Base-by-base conservation (phyloP, 2,888 invertebrate genomes). In the Acanthopleura granulata region DNA sequence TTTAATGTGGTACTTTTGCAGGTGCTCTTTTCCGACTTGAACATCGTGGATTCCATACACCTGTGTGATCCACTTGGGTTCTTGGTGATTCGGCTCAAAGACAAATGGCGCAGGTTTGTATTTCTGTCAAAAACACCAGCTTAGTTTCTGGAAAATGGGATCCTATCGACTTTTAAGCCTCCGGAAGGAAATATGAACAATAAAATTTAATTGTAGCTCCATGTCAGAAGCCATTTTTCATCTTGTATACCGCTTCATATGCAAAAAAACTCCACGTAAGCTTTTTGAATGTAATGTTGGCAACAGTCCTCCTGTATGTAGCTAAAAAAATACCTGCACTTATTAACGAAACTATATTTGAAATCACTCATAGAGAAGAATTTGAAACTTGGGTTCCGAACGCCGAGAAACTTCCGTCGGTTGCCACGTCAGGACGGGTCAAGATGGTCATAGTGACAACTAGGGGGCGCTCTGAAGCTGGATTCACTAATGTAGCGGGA, bases 391-490 rank as follows among this genome's bases (percentile, higher is more conserved):
- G 66, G 66, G 14, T 16, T 22, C 66, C 22, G 18, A 27, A 66
- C 29, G 27, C 66, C 1, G 66, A 27, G 66, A 18, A 27, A 22
- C 25, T 87, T 61, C 72, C 85, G 0, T 61, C 76, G 25, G 57
- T 79, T 0, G 82, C 84, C 73, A 80, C 81, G 4, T 80, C 80
- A 16, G 85, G 84, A 18, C 74, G 66, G 11, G 62, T 81, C 15
- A 72, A 57, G 16, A 80, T 82, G 16, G 75, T 79, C 4, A 77
- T 78, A 25, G 30, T 79, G 51, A 79, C 80, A 22, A 22, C 78
- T 16, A 70, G 62, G 49, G 80, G 80, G 22, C 9, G 66, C 4
- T 16, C 66, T 27, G 66, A 66, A 6, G 22, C 66, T 27, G 66
- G 62, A 22, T 61, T n/a, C 30, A 73, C 62, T 18, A 49, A 73